Conservation (phyloP, 2,888 invertebrate genomes). For the Netelia melanura region DNA sequence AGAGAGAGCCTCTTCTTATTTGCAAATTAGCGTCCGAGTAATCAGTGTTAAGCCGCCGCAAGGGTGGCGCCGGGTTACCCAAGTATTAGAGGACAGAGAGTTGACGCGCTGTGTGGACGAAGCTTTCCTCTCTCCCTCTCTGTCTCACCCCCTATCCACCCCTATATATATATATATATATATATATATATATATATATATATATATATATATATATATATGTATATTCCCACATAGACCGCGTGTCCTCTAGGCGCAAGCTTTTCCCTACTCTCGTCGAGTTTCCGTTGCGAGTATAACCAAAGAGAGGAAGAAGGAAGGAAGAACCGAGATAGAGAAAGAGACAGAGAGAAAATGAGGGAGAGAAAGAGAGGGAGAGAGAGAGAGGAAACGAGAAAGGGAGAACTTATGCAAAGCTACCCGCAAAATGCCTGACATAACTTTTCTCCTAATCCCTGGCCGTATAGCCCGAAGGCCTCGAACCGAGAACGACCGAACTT, state of each 20-base stretch:
- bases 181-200: conserved; percentile 13
- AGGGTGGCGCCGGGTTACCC: conserved; percentile 66
- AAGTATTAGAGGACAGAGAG: conserved; percentile 48
- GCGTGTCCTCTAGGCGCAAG: conserved; percentile 48
- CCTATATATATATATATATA: conserved; percentile 8
- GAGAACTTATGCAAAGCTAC: conserved; percentile 82
- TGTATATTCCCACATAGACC: neutral
- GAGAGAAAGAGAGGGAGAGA: conserved; percentile 22
- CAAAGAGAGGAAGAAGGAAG: conserved; percentile 46
- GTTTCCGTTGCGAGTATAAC: conserved; percentile 36
- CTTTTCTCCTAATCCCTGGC: conserved; percentile 80
- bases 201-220: conserved; percentile 10
- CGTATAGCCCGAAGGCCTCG: conserved; percentile 71
- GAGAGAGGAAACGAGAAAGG: conserved; percentile 65
- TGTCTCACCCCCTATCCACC: conserved; percentile 20
- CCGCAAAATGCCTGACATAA: conserved; percentile 81
- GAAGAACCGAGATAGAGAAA: conserved; percentile 56
- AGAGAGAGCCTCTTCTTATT: conserved; percentile 69
- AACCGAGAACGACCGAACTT: conserved; percentile 71
- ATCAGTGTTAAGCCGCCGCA: conserved; percentile 75
- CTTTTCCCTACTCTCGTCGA: conserved; percentile 25
- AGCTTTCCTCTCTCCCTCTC: conserved; percentile 32
- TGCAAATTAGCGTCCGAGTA: conserved; percentile 75
- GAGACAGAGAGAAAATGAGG: conserved; percentile 41
- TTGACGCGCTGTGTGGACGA: conserved; percentile 65